These are phyloP conservation scores for Microtus richardsoni DNA, from an alignment of 2,113 vertebrate genomes.

Conservation along the genomic window DNA sequence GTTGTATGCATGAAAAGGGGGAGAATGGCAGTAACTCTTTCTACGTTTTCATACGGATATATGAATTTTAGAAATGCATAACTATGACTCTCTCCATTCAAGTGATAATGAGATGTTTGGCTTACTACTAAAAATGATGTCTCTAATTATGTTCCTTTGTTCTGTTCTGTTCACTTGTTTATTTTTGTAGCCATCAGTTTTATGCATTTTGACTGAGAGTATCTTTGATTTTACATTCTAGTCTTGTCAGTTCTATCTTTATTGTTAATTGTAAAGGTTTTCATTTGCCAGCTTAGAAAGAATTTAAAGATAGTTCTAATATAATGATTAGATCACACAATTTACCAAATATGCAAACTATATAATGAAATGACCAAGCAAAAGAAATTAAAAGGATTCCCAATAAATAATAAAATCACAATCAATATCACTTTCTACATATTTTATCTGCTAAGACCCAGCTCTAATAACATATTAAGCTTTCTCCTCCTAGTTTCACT, in stretches of 20 bases:
- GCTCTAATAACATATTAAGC: conserved; percentile 15
- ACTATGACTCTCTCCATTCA: neutral
- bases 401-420: conserved; percentile 43
- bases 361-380: neutral
- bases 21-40: conserved; percentile 17
- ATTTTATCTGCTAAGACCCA: conserved; percentile 11
- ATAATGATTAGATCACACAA: conserved; percentile 29
- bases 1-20: neutral
- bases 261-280: conserved; percentile 1
- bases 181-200: conserved; percentile 24
- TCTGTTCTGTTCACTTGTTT: neutral
- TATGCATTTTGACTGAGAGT: conserved; percentile 28
- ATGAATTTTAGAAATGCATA: neutral
- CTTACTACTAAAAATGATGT: neutral
- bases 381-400: conserved; percentile 10
- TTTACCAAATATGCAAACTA: conserved; percentile 26
- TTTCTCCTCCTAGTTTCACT: neutral
- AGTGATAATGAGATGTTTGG: conserved; percentile 35
- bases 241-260: conserved; percentile 13
- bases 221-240: conserved; percentile 22
- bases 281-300: neutral
- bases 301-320: conserved; percentile 46
- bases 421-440: conserved; percentile 18
- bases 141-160: neutral
- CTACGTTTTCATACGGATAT: conserved; percentile 7